Evolutionary conservation across 2,888 invertebrate species (phyloP), one percentile per base, ranked within the genome.

Genomic region (Tenodera sinensis): DNA sequence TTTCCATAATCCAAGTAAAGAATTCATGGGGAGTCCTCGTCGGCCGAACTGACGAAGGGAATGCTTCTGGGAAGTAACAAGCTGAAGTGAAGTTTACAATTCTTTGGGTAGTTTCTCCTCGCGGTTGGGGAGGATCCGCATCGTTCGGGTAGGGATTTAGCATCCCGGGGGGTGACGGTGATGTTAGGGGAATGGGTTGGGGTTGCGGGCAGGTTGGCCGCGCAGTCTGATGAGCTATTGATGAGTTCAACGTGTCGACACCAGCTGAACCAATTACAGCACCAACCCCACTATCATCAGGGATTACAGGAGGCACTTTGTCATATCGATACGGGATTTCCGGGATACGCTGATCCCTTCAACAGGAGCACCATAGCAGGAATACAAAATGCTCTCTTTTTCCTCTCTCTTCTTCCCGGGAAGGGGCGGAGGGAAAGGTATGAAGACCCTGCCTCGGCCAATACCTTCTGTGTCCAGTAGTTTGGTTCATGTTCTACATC

Each of bases 231-330:
- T 94, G 95, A 95, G 95, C 93, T 94, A 95, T 95, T 95, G 95
- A 95, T 95, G 94, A 95, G 94, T 94, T 93, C 93, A 94, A 93
- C 94, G 94, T 94, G 94, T 94, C 94, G 94, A 93, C 94, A 94
- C 94, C 95, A 95, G 94, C 95, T 95, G 95, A 95, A 94, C 95
- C 95, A 95, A 95, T 95, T 95, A 95, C 94, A 94, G 92, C 93
- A 92, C 92, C 93, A 93, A 93, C 92, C 88, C 85, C 88, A 87
- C 28, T 89, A 90, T 90, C 91, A 90, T 85, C 90, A 90, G 81
- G 91, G 91, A 91, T 91, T 91, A 91, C 89, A 84, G 83, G 27
- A 83, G 89, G 89, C 90, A 90, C 90, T 93, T 93, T 93, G 93
- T 93, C 93, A 94, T 94, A 94, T 94, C 93, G 93, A 93, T 94